These are phyloP conservation scores for Hermaeophaga mercurialis DNA, from an alignment of 2,888 invertebrate species.

Conservation along the genomic window DNA sequence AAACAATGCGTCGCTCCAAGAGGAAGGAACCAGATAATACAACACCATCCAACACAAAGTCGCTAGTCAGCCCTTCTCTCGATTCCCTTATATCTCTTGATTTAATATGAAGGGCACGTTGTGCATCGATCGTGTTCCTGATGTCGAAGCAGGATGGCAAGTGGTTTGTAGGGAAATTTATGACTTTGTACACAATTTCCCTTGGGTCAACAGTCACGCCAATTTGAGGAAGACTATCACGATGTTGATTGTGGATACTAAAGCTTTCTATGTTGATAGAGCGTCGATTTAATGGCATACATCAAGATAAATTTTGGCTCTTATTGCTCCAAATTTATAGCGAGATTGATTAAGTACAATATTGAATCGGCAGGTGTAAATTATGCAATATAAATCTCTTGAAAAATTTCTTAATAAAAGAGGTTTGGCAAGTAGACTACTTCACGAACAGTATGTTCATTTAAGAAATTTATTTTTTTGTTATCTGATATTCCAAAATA, in stretches of 20 bases:
- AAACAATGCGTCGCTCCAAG: conserved; percentile 3
- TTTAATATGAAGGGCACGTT: conserved; percentile 25
- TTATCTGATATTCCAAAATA: too few species aligned
- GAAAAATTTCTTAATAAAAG: too few species aligned
- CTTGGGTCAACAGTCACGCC: conserved; percentile 32
- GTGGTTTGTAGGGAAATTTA: conserved; percentile 34
- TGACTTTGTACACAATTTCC: conserved; percentile 35
- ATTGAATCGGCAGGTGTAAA: too few species aligned
- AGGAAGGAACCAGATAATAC: conserved; percentile 14
- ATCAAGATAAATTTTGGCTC: conserved; percentile 5
- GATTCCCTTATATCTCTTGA: conserved; percentile 20
- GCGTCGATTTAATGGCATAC: conserved; percentile 7
- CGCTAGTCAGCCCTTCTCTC: conserved; percentile 16
- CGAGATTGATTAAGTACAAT: not conserved
- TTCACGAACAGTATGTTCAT: too few species aligned
- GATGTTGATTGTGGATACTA: conserved; percentile 25
- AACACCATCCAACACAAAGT: conserved; percentile 16
- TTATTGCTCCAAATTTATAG: not conserved
- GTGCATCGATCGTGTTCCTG: conserved; percentile 25
- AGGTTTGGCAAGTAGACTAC: too few species aligned
- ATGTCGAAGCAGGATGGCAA: conserved; percentile 27
- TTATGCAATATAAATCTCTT: too few species aligned
- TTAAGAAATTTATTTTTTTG: too few species aligned
- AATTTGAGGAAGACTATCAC: conserved; percentile 29
- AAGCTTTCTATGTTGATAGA: conserved; percentile 3